A percentile compares a stretch with the other conserved stretches of the same genome.
These are phyloP conservation scores for Solea solea DNA, from an alignment of 2,113 vertebrate species.

Conservation along the genomic window DNA sequence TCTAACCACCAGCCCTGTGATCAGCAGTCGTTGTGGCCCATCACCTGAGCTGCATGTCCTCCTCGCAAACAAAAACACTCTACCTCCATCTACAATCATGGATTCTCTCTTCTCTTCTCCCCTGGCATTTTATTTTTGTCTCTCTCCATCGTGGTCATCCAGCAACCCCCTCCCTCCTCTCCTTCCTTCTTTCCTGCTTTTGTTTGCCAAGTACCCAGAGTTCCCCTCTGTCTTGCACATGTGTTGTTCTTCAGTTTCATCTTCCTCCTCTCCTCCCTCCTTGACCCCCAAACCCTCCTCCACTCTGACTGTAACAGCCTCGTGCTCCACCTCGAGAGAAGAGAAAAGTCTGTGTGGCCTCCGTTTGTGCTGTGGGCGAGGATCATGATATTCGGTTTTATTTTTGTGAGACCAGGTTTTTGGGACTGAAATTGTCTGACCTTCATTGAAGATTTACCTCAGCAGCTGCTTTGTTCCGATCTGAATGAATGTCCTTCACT, in stretches of 20 bases:
- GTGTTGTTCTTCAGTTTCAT: conserved; percentile 48
- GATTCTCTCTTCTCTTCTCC: conserved; percentile 23
- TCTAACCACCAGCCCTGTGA: not conserved
- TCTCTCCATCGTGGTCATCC: conserved; percentile 24
- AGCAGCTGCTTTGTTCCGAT: not conserved
- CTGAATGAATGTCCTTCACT: not conserved
- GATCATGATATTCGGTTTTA: not conserved
- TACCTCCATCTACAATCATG: conserved; percentile 9
- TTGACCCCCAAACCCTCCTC: conserved; percentile 23
- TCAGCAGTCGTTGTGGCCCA: not conserved
- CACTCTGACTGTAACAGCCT: conserved; percentile 13
- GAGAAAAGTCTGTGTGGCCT: not conserved
- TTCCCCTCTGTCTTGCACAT: conserved; percentile 54
- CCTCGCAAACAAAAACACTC: too few relatives aligned
- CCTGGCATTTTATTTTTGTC: conserved; percentile 50
- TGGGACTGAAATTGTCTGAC: not conserved
- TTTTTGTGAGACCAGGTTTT: not conserved
- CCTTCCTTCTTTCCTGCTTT: conserved; percentile 68
- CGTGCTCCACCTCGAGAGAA: not conserved
- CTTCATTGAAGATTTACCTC: not conserved
- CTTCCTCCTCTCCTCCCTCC: conserved; percentile 47
- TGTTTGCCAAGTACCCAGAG: conserved; percentile 65
- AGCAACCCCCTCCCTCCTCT: conserved; percentile 17
- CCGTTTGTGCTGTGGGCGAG: not conserved
- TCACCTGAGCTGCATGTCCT: not conserved